These are phyloP conservation scores for Eurystomus gularis DNA, from an alignment of 2,113 vertebrate species.

Conservation along the genomic window DNA sequence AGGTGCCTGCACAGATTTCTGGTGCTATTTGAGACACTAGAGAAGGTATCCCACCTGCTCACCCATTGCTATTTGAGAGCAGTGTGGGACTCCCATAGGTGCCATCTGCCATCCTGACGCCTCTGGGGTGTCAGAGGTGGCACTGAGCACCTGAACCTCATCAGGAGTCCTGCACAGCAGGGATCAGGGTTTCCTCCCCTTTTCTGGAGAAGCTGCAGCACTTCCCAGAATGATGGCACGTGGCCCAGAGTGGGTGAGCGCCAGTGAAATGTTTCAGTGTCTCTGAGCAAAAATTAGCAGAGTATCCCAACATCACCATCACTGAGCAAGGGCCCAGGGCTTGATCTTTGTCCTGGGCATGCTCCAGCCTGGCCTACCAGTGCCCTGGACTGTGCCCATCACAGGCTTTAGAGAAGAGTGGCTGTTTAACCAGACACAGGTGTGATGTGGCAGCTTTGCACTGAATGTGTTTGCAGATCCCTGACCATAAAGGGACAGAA, in stretches of 20 bases:
- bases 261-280: neutral
- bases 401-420: neutral
- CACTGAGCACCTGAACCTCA: neutral
- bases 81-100: neutral
- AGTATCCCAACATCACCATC: neutral
- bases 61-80: neutral
- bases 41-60: neutral
- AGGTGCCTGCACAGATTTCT: neutral
- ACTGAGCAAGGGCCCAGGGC: neutral
- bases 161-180: neutral
- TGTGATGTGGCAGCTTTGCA: neutral
- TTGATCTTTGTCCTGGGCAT: neutral
- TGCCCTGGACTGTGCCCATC: neutral
- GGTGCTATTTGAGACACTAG: neutral
- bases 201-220: neutral
- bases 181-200: accelerated
- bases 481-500: neutral
- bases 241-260: accelerated
- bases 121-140: neutral
- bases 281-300: neutral
- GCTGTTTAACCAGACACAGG: neutral
- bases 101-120: neutral
- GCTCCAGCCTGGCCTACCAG: neutral
- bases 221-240: accelerated
- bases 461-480: neutral